Evolutionary conservation across 2,797 vertebrate species (phyloP).

Genomic region (Antrozous pallidus): DNA sequence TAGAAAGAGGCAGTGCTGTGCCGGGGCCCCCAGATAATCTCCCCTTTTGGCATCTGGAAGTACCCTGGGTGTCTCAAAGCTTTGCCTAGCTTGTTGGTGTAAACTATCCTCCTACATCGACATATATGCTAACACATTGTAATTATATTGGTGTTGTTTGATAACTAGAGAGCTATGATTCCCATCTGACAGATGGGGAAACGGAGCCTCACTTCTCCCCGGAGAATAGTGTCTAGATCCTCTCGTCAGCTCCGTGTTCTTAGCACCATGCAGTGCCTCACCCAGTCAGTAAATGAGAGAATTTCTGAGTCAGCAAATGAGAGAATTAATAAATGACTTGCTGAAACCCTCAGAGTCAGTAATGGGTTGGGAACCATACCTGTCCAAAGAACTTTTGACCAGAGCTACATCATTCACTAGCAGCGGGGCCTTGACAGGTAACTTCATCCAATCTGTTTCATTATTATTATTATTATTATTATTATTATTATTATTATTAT

Average conservation of each 20-base stretch:
- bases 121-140: too few species aligned
- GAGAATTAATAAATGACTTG: not conserved
- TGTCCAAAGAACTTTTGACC: not conserved
- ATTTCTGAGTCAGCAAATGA: not conserved
- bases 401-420: not conserved
- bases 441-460: not conserved
- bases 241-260: not conserved
- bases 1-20: not conserved
- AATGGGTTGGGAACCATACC: not conserved
- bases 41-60: not conserved
- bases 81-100: not conserved
- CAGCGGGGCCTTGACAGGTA: not conserved
- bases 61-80: too few species aligned
- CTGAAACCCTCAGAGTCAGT: not conserved
- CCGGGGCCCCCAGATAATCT: not conserved
- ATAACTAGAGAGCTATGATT: not conserved
- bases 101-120: not conserved
- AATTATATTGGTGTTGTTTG: not conserved
- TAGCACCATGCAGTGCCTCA: not conserved
- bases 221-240: not conserved
- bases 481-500: too few species aligned
- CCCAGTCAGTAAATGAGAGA: not conserved
- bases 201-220: not conserved
- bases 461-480: too few species aligned
- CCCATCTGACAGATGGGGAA: not conserved